Conservation (phyloP, 2,113 vertebrate species). For the Chaetorhynchus papuensis region DNA sequence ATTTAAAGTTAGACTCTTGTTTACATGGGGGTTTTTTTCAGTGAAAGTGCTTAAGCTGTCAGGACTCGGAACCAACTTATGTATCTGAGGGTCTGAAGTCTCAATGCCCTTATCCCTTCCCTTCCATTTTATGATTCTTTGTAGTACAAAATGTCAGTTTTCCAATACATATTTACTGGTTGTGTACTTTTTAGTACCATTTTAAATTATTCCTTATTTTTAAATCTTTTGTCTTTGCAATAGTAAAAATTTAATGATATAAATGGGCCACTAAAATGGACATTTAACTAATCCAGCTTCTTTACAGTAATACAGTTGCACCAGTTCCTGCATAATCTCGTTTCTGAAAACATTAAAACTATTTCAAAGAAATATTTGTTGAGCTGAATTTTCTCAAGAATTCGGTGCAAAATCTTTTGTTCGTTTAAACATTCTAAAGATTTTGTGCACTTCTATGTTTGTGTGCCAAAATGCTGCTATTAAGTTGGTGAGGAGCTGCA, state of each 20-base stretch:
- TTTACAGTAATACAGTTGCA: neutral
- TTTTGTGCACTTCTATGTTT: neutral
- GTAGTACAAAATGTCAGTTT: neutral
- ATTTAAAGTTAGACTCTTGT: neutral
- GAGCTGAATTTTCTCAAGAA: neutral
- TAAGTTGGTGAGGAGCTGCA: neutral
- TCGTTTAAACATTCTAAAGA: neutral
- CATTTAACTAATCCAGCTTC: neutral
- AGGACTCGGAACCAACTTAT: neutral
- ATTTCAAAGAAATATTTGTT: neutral
- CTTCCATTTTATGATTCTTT: neutral
- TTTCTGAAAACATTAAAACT: neutral
- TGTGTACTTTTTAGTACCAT: neutral
- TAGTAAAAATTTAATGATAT: neutral
- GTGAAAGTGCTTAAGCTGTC: neutral
- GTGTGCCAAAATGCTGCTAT: neutral
- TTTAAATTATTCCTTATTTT: neutral
- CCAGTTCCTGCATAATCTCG: neutral
- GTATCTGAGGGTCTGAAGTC: neutral
- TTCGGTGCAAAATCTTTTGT: neutral
- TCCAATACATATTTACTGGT: neutral
- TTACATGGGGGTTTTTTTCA: neutral
- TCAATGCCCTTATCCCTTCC: neutral
- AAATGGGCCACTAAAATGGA: neutral
- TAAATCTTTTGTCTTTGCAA: neutral